Base-by-base conservation (phyloP, 2,888 invertebrate genomes). In the Cerceris rybyensis region DNA sequence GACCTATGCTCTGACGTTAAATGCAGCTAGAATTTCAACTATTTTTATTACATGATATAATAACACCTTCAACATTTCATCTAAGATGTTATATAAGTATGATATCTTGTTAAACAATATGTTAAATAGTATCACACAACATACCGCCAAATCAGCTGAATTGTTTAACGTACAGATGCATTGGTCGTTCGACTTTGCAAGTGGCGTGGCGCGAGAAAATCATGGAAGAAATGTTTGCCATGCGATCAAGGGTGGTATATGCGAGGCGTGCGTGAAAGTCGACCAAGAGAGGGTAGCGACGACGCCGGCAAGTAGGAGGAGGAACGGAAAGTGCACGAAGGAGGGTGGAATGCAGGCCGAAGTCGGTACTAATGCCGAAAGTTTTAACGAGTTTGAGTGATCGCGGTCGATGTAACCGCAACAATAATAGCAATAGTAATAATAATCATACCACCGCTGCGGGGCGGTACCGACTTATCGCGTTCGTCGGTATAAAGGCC, bases 341-440 rank as follows among this genome's bases (percentile, higher is more conserved):
- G 89, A 87, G 84, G 87, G 87, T 85, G 81, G 83, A 90, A 89
- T 90, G 88, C 89, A 86, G 88, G 86, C 88, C 88, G 88, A 90
- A 90, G 88, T 89, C 88, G 83, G 88, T 89, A 84, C 86, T 86
- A 92, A 92, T 92, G 90, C 87, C 87, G 81, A 92, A 92, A 92
- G 92, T 92, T 92, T 91, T 92, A 92, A 92, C 92, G 91, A 92
- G 91, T 92, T 91, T 91, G 91, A 92, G 88, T 90, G 92, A 91
- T 92, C 90, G 90, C 87, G 89, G 91, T 91, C 92, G 91, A 92
- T 92, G 90, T 87, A 87, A 87, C 90, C 89, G 88, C 90, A 91
- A 91, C 89, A 90, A 91, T 88, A 91, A 91, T 89, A 89, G 91
- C 89, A 89, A 90, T 89, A 85, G 83, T 85, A 89, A 87, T 85